These are phyloP conservation scores for Sardinella longiceps DNA, from an alignment of 2,797 vertebrate species.

Conservation along the genomic window DNA sequence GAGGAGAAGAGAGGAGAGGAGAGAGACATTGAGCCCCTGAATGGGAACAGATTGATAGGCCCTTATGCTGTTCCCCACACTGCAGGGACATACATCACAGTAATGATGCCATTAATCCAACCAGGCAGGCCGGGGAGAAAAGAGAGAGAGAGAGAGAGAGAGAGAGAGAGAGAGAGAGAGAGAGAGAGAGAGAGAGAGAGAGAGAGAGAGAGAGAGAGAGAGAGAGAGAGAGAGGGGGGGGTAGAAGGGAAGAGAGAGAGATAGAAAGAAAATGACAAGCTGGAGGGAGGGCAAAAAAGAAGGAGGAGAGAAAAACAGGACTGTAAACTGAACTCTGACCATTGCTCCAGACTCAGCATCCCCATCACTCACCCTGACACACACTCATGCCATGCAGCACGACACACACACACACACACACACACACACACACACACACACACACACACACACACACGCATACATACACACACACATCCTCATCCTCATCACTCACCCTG, in stretches of 20 bases:
- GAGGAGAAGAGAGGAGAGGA: neutral
- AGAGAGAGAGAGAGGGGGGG: neutral
- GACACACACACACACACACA: no score
- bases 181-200: slow-evolving; percentile 15
- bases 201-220: neutral
- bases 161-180: slow-evolving; percentile 56
- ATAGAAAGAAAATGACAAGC: neutral
- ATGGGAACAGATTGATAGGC: slow-evolving; percentile 35
- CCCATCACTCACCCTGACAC: neutral
- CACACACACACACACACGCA: neutral
- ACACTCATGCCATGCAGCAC: neutral
- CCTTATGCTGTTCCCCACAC: slow-evolving; percentile 34
- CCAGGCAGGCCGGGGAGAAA: slow-evolving; percentile 46
- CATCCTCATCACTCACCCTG: no score
- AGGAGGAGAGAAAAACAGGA: slow-evolving; percentile 50
- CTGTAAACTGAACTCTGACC: neutral
- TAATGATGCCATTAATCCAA: slow-evolving; percentile 58
- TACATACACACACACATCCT: slow-evolving; percentile 25
- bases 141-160: slow-evolving; percentile 44
- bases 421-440: slow-evolving; percentile 29
- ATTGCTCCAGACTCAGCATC: neutral
- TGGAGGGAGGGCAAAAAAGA: slow-evolving; percentile 29
- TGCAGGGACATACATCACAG: slow-evolving; percentile 53
- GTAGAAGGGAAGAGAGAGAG: neutral
- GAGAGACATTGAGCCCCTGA: neutral